Percentiles rank a stretch among this genome's conserved stretches.
phyloP scores from a whole-genome alignment of 2,113 vertebrate genomes.

The Sula dactylatra region DNA sequence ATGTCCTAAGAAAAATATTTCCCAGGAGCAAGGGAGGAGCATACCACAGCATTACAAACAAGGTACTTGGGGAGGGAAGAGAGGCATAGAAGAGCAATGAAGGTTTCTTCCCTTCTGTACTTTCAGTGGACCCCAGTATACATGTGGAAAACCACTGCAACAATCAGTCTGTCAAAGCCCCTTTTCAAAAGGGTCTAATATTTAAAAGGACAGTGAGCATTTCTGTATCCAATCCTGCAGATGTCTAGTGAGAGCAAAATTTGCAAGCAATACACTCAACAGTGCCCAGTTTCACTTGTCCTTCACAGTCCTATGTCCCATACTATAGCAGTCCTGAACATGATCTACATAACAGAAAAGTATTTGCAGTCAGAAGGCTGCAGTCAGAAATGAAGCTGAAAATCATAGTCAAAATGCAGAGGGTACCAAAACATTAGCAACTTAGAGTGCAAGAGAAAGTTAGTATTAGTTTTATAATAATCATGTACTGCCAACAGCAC shows the following conservation, averaged over 20 bases:
- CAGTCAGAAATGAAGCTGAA: background rate
- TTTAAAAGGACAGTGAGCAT: background rate
- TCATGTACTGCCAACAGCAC: background rate
- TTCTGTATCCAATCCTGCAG: background rate
- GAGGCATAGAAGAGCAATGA: background rate
- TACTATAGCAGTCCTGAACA: background rate
- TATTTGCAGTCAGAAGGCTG: background rate
- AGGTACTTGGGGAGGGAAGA: background rate
- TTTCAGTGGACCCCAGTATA: background rate
- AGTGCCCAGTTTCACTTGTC: background rate
- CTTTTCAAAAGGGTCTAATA: background rate
- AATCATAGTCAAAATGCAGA: background rate
- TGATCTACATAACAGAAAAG: background rate
- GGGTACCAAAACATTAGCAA: background rate
- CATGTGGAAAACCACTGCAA: background rate
- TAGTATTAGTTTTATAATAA: background rate
- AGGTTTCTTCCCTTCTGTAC: background rate
- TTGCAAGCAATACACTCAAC: background rate
- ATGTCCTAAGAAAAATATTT: conserved; percentile 22
- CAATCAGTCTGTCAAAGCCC: background rate
- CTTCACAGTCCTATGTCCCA: background rate
- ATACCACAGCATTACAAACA: background rate
- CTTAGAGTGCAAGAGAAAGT: background rate
- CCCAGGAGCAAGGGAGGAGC: background rate
- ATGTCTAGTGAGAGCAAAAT: background rate